Percentiles rank a stretch among this genome's conserved stretches.
phyloP scores from a whole-genome alignment of 2,888 invertebrate genomes.

The Morpho deidamia region DNA sequence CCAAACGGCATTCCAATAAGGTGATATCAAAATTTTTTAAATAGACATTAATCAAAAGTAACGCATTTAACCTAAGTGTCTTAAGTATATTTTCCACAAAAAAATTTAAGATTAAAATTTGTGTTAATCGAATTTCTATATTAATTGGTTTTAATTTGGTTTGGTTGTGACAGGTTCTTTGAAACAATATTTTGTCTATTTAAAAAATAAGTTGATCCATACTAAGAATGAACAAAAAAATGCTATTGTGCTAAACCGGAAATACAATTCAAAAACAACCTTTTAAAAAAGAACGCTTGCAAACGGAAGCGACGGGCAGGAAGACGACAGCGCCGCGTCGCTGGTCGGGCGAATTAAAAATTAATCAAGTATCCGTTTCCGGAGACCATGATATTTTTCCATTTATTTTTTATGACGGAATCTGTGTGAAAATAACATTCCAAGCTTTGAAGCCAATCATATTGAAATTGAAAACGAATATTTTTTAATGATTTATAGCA shows the following conservation, averaged over 20 bases:
- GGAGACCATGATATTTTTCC: conserved; percentile 52
- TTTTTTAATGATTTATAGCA: no score
- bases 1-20: no score
- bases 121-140: no score
- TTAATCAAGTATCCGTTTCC: conserved; percentile 74
- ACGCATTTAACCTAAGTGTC: conserved; percentile 15
- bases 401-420: conserved; percentile 32
- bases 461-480: no score
- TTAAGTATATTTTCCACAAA: no score
- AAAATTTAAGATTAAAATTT: no score
- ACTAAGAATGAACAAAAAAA: no score
- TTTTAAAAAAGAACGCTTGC: conserved; percentile 60
- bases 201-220: no score
- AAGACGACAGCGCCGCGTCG: conserved; percentile 69
- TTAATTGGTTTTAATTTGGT: neutral
- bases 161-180: neutral
- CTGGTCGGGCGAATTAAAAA: conserved; percentile 68
- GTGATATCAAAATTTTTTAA: no score
- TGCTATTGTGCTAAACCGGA: conserved; percentile 57
- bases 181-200: no score
- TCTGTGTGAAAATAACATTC: conserved; percentile 17
- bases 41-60: no score
- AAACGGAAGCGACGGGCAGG: conserved; percentile 71
- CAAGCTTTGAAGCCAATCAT: neutral
- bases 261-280: conserved; percentile 66